Percentiles rank a stretch among this genome's conserved stretches.
Conservation (phyloP, 2,888 invertebrate species). For the Clitarchus hookeri region DNA sequence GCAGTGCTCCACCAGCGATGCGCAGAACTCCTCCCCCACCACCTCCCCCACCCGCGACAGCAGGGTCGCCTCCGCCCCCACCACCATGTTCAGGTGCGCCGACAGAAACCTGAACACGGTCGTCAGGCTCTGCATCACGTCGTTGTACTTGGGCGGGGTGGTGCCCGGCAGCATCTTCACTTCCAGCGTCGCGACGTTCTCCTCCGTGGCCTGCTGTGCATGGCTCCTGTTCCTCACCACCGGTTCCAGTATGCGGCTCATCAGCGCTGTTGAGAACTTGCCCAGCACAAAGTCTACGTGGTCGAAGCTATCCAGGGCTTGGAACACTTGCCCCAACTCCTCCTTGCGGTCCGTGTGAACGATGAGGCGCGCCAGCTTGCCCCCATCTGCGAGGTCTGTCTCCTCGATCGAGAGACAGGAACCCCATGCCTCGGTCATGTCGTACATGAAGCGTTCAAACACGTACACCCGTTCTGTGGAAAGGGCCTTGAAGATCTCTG, state of each 20-base stretch:
- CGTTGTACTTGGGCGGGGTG: constrained; percentile 17
- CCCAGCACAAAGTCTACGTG: constrained; percentile 59
- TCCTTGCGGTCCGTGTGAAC: constrained; percentile 52
- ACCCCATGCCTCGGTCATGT: constrained; percentile 58
- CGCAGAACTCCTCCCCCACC: constrained; percentile 64
- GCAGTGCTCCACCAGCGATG: constrained; percentile 72
- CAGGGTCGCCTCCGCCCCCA: constrained; percentile 56
- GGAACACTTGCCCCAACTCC: constrained; percentile 52
- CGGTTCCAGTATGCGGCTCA: constrained; percentile 59
- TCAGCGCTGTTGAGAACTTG: constrained; percentile 62
- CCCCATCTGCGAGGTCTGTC: constrained; percentile 51
- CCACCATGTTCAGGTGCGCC: constrained; percentile 59
- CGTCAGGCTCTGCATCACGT: constrained; percentile 44
- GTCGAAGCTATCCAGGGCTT: constrained; percentile 53
- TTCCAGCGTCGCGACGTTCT: constrained; percentile 45
- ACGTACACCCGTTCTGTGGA: constrained; percentile 56
- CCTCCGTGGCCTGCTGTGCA: constrained; percentile 16
- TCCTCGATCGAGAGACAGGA: constrained; percentile 53
- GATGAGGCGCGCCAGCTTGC: constrained; percentile 53
- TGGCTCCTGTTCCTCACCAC: constrained; percentile 29
- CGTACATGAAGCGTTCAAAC: constrained; percentile 56
- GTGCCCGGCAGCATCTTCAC: constrained; percentile 42
- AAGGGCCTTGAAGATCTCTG: constrained; percentile 60
- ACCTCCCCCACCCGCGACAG: constrained; percentile 59
- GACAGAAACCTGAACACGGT: constrained; percentile 63